Evolutionary conservation across 2,797 vertebrate species (phyloP).

Genomic region (Eulemur rubriventer): DNA sequence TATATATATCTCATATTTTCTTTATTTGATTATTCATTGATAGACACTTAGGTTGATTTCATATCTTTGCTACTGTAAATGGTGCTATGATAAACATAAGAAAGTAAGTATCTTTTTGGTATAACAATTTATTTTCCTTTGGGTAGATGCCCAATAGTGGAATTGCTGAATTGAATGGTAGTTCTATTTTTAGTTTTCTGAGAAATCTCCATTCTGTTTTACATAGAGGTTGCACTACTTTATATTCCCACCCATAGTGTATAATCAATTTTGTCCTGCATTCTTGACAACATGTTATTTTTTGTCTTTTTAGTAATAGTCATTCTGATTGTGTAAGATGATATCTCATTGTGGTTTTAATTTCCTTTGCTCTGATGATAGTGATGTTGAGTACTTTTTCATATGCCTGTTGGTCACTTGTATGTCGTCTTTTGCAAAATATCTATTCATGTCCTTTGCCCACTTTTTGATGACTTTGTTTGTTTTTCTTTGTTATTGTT

Average conservation of each 20-base stretch:
- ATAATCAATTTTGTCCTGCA: not conserved
- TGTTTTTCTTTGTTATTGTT: not conserved
- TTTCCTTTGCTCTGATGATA: not conserved
- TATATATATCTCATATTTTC: not conserved
- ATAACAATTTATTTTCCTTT: not conserved
- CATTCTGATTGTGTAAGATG: not conserved
- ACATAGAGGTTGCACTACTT: not conserved
- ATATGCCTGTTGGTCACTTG: not conserved
- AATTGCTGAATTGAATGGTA: not conserved
- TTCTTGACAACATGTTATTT: not conserved
- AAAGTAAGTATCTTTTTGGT: not conserved
- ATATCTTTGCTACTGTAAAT: not conserved
- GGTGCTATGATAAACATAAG: not conserved
- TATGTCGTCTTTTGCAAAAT: not conserved
- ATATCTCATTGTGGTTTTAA: not conserved
- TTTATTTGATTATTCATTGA: not conserved
- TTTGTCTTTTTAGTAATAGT: not conserved
- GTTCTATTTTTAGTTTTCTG: not conserved
- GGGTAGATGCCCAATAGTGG: not conserved
- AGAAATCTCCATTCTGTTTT: not conserved
- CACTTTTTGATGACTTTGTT: not conserved
- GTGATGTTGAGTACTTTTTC: not conserved
- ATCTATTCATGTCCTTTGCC: not conserved
- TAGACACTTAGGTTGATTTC: not conserved
- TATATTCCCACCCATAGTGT: not conserved